Conservation (phyloP, 2,888 invertebrate genomes). For the Melinaea menophilus region DNA sequence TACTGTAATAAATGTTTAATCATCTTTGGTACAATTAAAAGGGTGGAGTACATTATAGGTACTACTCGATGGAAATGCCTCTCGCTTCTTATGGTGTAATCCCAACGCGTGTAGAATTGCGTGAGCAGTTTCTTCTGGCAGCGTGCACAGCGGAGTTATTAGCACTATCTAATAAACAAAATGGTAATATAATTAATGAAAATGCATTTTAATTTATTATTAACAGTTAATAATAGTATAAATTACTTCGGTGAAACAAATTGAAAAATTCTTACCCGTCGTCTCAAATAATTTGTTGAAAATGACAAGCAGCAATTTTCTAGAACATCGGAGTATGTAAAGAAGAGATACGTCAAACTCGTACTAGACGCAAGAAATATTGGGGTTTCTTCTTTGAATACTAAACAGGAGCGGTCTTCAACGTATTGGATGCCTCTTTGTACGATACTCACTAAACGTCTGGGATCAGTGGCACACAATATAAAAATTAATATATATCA, state of each 20-base stretch:
- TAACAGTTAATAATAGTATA: not conserved
- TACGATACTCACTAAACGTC: slow-evolving; percentile 49
- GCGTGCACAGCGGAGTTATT: slow-evolving; percentile 56
- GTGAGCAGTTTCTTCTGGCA: slow-evolving; percentile 55
- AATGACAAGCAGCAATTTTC: slow-evolving; percentile 51
- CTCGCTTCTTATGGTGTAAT: slow-evolving; percentile 39
- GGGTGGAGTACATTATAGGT: slow-evolving; percentile 39
- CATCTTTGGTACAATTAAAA: slow-evolving; percentile 30
- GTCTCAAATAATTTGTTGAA: slow-evolving; percentile 10
- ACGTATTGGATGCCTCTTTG: slow-evolving; percentile 47
- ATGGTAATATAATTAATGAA: not conserved
- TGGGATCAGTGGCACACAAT: slow-evolving; percentile 39
- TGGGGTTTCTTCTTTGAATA: slow-evolving; percentile 50
- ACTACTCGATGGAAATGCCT: slow-evolving; percentile 34
- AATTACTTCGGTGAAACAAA: not conserved
- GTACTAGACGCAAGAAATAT: slow-evolving; percentile 27
- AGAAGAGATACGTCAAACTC: slow-evolving; percentile 54
- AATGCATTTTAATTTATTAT: not conserved
- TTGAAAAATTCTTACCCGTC: slow-evolving; percentile 19
- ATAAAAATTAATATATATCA: not conserved
- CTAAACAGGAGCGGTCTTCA: slow-evolving; percentile 50
- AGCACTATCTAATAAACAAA: slow-evolving; percentile 47
- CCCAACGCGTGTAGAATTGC: slow-evolving; percentile 57
- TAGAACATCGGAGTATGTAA: slow-evolving; percentile 55
- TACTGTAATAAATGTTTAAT: no score